A percentile compares a stretch with the other conserved stretches of the same genome.
phyloP scores from a whole-genome alignment of 92 coral and sea anemone genomes.

The Parazoanthus swiftii region DNA sequence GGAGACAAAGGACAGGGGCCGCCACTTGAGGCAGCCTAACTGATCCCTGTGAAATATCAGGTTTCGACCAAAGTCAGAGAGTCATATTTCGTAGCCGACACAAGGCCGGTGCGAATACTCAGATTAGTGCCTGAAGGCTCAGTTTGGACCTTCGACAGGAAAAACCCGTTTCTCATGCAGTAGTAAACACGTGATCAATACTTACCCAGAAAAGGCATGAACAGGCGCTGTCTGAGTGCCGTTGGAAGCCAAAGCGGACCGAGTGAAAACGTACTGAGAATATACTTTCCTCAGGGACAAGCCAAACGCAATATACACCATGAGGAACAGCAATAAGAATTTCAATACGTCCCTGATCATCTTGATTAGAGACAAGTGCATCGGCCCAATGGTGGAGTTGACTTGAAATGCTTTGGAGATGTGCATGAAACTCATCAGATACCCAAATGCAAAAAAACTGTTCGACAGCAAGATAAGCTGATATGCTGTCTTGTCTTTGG shows the following conservation, averaged over 20 bases:
- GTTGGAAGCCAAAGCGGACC: constrained; percentile 33
- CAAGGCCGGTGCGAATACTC: too few species aligned
- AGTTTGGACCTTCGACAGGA: too few species aligned
- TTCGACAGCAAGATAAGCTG: constrained; percentile 63
- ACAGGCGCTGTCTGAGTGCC: background rate
- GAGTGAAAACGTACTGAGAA: constrained; percentile 42
- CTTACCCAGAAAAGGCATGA: constrained; percentile 48
- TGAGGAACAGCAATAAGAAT: constrained; percentile 66
- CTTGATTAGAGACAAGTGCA: constrained; percentile 76
- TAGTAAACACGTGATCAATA: background rate
- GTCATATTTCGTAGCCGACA: too few species aligned
- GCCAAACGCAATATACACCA: constrained; percentile 69
- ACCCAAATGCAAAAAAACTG: constrained; percentile 71
- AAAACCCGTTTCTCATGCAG: background rate
- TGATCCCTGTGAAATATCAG: too few species aligned
- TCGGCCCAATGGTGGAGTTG: constrained; percentile 67
- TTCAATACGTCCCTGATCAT: constrained; percentile 76
- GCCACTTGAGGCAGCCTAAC: too few species aligned
- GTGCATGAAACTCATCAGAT: constrained; percentile 70
- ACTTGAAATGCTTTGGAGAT: constrained; percentile 66
- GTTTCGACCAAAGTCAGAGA: too few species aligned
- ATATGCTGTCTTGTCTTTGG: constrained; percentile 60
- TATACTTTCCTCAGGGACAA: constrained; percentile 72
- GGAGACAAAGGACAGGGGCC: too few species aligned
- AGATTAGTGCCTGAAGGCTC: too few species aligned